Base-by-base conservation (phyloP, 2,888 invertebrate species). In the Galeopsomyia nigrocyanea region DNA sequence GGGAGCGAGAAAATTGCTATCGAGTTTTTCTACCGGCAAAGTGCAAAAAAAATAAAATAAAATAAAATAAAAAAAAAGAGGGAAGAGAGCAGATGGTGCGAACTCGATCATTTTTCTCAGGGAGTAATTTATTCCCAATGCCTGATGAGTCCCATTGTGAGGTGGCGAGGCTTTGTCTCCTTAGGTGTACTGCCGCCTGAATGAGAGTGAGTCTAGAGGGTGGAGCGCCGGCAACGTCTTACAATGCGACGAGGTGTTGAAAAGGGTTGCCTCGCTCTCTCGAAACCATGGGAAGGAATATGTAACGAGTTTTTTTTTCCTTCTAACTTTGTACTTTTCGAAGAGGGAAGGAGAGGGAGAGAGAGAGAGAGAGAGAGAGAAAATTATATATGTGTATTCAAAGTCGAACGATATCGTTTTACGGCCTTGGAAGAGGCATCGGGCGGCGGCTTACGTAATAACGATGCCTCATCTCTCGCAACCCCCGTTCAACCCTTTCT, bases 111-210 rank as follows among this genome's bases (percentile, higher is more conserved):
- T 84, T 82, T 83, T 83, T 82, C 79, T 80, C 79, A 7, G 31
- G 16, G 49, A 77, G 80, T 83, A 84, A 84, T 83, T 84, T 82
- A 83, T 83, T 83, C 82, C 78, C 80, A 75, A 84, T 84, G 79
- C 79, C 81, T 83, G 81, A 83, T 82, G 83, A 83, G 82, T 78
- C 76, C 80, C 79, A 83, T 84, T 83, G 84, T 81, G 64, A 74
- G 51, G 76, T 76, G 68, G 16, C 66, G 13, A 3, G 73, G 63
- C 78, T 78, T 77, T 72, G 79, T 79, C 77, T 74, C 71, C 56
- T 65, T 68, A 73, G 73, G 68, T 75, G 70, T 56, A 56, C 66
- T 16, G 55, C 22, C 51, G 22, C 66, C 53, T 49, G 66, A 51
- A 39, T 74, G 77, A 76, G 75, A 78, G 76, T 75, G 76, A 78